These are phyloP conservation scores for Hemiscyllium ocellatum DNA, from an alignment of 2,113 vertebrate species.

Conservation along the genomic window DNA sequence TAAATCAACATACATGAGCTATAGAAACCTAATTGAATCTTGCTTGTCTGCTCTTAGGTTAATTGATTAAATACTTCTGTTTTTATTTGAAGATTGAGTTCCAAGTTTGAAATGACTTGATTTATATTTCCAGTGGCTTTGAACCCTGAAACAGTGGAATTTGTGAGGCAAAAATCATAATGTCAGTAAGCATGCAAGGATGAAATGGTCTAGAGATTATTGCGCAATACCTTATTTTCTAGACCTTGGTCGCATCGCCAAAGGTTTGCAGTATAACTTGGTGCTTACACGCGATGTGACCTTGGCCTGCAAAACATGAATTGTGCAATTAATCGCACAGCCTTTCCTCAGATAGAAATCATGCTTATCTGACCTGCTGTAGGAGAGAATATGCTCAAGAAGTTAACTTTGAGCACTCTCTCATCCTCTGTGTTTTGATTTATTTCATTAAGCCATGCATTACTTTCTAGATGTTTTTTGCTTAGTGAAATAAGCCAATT, in stretches of 20 bases:
- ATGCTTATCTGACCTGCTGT: background rate
- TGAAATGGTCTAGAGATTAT: background rate
- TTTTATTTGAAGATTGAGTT: background rate
- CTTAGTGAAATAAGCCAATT: background rate
- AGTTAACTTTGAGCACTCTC: background rate
- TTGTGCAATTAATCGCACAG: background rate
- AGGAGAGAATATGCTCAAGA: background rate
- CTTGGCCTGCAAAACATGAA: constrained; percentile 42
- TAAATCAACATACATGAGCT: background rate
- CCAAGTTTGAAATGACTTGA: background rate
- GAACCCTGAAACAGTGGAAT: background rate
- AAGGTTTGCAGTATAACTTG: constrained; percentile 40
- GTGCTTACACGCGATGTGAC: constrained; percentile 43
- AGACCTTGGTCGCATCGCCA: constrained; percentile 43
- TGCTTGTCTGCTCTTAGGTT: background rate
- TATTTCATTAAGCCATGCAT: background rate
- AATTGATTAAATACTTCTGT: background rate
- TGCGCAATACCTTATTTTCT: constrained; percentile 42
- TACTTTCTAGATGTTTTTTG: background rate
- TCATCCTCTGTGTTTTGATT: background rate
- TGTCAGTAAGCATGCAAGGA: background rate
- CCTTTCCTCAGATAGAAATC: background rate
- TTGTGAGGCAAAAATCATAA: background rate
- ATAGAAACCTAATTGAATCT: background rate
- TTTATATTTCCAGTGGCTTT: background rate